Evolutionary conservation across 2,113 vertebrate species (phyloP).

Genomic region (Prochilodus magdalenae): DNA sequence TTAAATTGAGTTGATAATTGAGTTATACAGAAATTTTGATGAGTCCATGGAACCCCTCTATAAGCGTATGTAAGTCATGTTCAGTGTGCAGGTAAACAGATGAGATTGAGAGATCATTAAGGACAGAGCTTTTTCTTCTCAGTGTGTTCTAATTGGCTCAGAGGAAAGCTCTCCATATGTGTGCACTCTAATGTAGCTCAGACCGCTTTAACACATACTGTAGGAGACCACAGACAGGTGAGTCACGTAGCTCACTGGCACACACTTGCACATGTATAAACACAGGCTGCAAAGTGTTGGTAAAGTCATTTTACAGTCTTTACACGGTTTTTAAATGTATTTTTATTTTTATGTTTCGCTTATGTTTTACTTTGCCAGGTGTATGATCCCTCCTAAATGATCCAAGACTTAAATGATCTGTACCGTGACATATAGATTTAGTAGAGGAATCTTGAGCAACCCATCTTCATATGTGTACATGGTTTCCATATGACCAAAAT

Average conservation of each 20-base stretch:
- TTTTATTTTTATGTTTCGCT: neutral
- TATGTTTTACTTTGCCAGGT: neutral
- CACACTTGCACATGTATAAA: neutral
- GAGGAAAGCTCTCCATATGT: neutral
- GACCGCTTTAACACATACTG: neutral
- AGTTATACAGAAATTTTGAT: too few species aligned
- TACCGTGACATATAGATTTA: too few species aligned
- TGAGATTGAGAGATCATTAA: slow-evolving; percentile 77
- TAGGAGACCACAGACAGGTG: neutral
- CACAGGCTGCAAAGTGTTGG: too few species aligned
- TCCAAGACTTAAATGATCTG: neutral
- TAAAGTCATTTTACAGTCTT: neutral
- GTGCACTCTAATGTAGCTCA: neutral
- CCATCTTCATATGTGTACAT: too few species aligned
- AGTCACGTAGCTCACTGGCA: neutral
- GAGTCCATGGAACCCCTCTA: too few species aligned
- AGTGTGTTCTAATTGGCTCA: slow-evolving; percentile 73
- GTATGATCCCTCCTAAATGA: neutral
- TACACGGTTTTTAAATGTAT: neutral
- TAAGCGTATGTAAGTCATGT: neutral
- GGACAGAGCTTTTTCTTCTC: slow-evolving; percentile 75
- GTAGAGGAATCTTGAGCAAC: too few species aligned
- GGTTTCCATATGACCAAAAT: too few species aligned
- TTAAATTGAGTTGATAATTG: too few species aligned
- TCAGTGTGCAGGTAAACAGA: slow-evolving; percentile 76